Percentiles rank a stretch among this genome's conserved stretches.
These are phyloP conservation scores for Chymomyza amoena DNA, from an alignment of 2,888 invertebrate genomes.

Conservation along the genomic window DNA sequence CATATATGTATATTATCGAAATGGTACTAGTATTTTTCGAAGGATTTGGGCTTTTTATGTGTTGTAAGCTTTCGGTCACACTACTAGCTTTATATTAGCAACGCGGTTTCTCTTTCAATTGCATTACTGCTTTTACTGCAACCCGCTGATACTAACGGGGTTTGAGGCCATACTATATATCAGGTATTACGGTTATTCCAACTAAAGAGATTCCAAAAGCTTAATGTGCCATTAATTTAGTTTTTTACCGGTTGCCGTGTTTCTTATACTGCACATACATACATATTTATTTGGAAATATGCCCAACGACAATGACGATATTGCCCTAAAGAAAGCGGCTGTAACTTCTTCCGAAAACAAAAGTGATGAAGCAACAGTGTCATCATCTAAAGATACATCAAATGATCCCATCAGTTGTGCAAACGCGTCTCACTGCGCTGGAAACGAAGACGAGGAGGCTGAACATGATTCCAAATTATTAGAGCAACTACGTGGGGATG, in stretches of 20 bases:
- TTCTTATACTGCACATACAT: too few species aligned
- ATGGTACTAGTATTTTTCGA: background rate
- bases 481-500: constrained; percentile 84
- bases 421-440: background rate
- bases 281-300: background rate
- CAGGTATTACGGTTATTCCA: background rate
- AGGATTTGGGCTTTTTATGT: background rate
- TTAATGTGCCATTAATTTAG: background rate
- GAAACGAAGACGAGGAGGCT: constrained; percentile 25
- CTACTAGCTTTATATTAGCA: background rate
- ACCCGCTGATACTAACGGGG: background rate
- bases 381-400: background rate
- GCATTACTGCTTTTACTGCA: background rate
- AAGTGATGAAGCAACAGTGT: background rate
- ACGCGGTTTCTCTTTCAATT: background rate
- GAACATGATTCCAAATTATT: constrained; percentile 65
- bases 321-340: background rate
- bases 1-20: too few species aligned
- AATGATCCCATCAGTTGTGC: background rate
- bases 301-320: background rate
- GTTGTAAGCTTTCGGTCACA: background rate
- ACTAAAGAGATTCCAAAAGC: background rate
- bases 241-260: too few species aligned
- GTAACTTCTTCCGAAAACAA: background rate
- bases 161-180: background rate